Evolutionary conservation across 2,797 vertebrate species (phyloP).

Genomic region (Schizopygopsis pylzovi): DNA sequence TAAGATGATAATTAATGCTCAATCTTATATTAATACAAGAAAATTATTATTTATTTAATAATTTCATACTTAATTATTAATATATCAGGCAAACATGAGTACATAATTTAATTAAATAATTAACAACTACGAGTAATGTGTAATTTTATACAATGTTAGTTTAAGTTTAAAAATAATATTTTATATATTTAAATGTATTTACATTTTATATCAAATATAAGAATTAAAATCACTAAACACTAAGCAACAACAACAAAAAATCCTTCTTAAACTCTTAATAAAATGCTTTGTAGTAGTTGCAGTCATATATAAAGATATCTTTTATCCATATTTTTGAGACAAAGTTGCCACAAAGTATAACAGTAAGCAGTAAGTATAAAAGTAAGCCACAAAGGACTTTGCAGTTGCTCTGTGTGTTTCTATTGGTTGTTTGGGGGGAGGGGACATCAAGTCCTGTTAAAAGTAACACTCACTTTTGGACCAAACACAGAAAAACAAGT

Average conservation of each 20-base stretch:
- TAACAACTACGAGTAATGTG: background rate
- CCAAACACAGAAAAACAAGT: constrained; percentile 8
- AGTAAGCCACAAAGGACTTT: background rate
- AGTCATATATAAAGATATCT: background rate
- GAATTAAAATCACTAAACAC: background rate
- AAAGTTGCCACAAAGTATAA: no score
- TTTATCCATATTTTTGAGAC: background rate
- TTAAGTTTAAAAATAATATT: background rate
- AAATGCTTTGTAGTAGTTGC: background rate
- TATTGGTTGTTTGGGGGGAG: constrained; percentile 1
- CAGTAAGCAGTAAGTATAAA: background rate
- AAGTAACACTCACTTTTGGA: background rate
- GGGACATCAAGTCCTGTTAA: background rate
- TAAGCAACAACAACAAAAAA: background rate
- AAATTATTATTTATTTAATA: background rate
- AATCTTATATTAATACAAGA: background rate
- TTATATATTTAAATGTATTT: background rate
- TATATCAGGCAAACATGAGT: background rate
- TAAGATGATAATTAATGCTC: background rate
- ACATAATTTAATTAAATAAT: background rate
- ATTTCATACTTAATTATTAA: background rate
- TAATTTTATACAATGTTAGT: background rate
- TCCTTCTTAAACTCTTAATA: background rate
- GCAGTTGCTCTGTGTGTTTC: background rate
- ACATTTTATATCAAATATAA: background rate